Conservation (phyloP, 1,140 invertebrate species). For the Pseudomyrmex pallidus region DNA sequence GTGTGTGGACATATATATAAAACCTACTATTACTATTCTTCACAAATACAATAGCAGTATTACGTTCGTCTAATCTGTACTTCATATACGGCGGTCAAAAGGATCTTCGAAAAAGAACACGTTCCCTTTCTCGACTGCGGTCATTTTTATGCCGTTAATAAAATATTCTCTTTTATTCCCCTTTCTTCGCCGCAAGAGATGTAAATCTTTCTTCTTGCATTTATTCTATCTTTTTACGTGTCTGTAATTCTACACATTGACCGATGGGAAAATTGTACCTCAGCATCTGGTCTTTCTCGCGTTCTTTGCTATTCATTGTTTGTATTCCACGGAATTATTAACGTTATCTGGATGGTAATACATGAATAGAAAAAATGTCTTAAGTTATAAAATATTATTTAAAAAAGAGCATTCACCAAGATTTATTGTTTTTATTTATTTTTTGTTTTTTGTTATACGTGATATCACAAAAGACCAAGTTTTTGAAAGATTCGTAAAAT, state of each 20-base stretch:
- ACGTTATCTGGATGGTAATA: neutral
- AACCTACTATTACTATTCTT: slow-evolving; percentile 37
- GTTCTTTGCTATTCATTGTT: slow-evolving; percentile 8
- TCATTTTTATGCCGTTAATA: slow-evolving; percentile 59
- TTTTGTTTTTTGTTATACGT: too few species aligned
- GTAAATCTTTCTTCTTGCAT: slow-evolving; percentile 54
- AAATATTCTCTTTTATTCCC: slow-evolving; percentile 53
- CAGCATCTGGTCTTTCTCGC: slow-evolving; percentile 1
- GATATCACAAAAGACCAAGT: too few species aligned
- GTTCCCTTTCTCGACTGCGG: slow-evolving; percentile 13
- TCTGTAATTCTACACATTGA: slow-evolving; percentile 39
- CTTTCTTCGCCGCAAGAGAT: slow-evolving; percentile 35
- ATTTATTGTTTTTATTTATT: too few species aligned
- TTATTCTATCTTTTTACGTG: slow-evolving; percentile 47
- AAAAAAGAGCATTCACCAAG: too few species aligned
- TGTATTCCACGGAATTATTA: slow-evolving; percentile 24
- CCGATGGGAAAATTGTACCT: slow-evolving; percentile 22
- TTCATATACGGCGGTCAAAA: slow-evolving; percentile 38
- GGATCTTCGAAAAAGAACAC: slow-evolving; percentile 43
- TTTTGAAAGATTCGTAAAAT: too few species aligned
- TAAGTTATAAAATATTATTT: neutral
- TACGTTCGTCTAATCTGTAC: slow-evolving; percentile 52
- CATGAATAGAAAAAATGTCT: neutral
- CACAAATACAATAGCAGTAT: slow-evolving; percentile 45
- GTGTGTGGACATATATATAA: slow-evolving; percentile 3